Evolutionary conservation across 2,113 vertebrate species (phyloP).

Genomic region (Phylloscopus whistleri): DNA sequence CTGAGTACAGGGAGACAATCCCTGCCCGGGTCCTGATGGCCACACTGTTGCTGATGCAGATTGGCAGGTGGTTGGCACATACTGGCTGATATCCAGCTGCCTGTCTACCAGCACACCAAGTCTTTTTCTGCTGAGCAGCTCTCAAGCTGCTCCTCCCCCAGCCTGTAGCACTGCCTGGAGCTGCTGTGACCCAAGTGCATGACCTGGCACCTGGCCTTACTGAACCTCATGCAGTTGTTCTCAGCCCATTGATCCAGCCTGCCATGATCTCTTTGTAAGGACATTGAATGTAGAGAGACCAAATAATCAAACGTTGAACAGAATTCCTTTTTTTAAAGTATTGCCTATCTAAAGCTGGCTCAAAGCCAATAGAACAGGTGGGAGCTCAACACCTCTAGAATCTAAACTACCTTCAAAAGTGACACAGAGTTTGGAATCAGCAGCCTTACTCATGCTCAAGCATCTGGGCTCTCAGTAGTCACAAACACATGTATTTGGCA

Average conservation of each 20-base stretch:
- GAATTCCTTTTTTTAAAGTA: background rate
- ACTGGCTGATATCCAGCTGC: background rate
- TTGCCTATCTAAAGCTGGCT: background rate
- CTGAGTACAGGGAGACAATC: background rate
- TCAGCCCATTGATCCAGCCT: background rate
- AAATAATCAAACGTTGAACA: background rate
- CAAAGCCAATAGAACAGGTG: background rate
- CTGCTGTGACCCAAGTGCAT: background rate
- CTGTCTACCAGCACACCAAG: background rate
- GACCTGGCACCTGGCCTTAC: background rate
- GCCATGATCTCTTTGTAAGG: background rate
- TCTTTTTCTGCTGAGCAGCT: background rate
- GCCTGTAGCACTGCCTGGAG: background rate
- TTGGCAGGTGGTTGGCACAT: background rate
- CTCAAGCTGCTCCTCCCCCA: background rate
- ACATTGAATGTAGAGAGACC: background rate
- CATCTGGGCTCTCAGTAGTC: background rate
- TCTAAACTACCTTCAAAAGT: background rate
- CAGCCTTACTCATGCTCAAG: background rate
- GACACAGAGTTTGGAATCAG: background rate
- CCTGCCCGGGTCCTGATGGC: background rate
- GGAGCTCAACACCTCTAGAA: background rate
- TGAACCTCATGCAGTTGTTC: background rate
- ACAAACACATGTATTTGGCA: background rate
- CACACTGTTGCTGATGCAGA: background rate